Percentiles rank a stretch among this genome's conserved stretches.
These are phyloP conservation scores for Apogon hyalosoma DNA, from an alignment of 2,797 vertebrate species.

Conservation along the genomic window DNA sequence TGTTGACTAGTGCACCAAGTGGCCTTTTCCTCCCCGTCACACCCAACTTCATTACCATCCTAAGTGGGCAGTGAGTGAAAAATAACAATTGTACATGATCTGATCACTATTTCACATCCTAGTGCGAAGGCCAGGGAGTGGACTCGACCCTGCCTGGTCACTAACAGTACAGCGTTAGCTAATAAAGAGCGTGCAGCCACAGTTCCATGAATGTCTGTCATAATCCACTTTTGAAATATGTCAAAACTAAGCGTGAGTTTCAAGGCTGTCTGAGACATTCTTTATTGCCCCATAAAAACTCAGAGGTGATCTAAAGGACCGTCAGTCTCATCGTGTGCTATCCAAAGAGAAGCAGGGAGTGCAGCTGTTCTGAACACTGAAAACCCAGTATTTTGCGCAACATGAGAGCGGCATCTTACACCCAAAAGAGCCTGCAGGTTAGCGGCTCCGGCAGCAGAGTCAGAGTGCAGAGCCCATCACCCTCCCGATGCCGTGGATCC, in stretches of 20 bases:
- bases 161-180: conserved; percentile 77
- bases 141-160: conserved; percentile 40
- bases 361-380: conserved; percentile 30
- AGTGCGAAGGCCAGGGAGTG: conserved; percentile 69
- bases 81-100: conserved; percentile 60
- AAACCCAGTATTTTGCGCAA: conserved; percentile 32
- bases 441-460: conserved; percentile 67
- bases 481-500: conserved; percentile 76
- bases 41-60: conserved; percentile 49
- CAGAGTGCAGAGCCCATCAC: conserved; percentile 79
- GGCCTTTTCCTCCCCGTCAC: conserved; percentile 48
- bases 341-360: conserved; percentile 37
- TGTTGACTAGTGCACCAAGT: conserved; percentile 55
- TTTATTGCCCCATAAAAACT: conserved; percentile 76
- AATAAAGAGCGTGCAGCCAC: conserved; percentile 73
- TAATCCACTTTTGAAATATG: conserved; percentile 81
- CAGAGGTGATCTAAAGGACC: conserved; percentile 42
- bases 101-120: conserved; percentile 74
- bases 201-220: conserved; percentile 72
- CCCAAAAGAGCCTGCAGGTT: conserved; percentile 78
- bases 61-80: conserved; percentile 57
- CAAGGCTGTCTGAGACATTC: conserved; percentile 81
- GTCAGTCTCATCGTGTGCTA: conserved; percentile 52
- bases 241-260: conserved; percentile 76
- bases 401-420: conserved; percentile 70